Base-by-base conservation (phyloP, 2,888 invertebrate genomes). In the Tipula confusa region DNA sequence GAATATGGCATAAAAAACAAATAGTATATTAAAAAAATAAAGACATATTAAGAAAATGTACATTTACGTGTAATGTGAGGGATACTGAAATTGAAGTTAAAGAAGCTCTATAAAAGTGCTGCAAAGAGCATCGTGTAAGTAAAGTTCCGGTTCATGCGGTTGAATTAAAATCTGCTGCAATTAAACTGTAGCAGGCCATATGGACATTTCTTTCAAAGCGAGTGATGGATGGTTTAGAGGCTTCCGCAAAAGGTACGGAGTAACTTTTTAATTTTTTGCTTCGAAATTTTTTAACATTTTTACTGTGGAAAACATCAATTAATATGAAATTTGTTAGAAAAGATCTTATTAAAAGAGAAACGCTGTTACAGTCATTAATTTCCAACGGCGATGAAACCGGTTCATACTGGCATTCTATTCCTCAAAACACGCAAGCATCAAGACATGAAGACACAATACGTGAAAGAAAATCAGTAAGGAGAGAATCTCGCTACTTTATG, bases 111-210 rank as follows among this genome's bases (percentile, higher is more conserved):
- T 80, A 29, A 29, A 80, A 80, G 29, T 80, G 80, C 29, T 80
- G 29, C 29, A 80, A 29, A 29, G 29, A 80, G 15, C 80, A 80
- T 29, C 80, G 29, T 29, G 28, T 29, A 2, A 29, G 80, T n/a
- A 5, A 29, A 29, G 80, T 80, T 28, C 80, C 80, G 29, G 29
- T 80, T 29, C 28, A 13, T 13, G 29, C 5, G 29, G 80, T 80
- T 80, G 29, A 80, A 80, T 80, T 80, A 29, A 80, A 80, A 80
- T 11, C 29, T 28, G 80, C 80, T n/a, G 80, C 80, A 29, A 80
- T 80, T 29, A 80, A 80, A 80, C 29, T 80, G n/a, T n/a, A n/a
- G 80, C 80, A 80, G 13, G 15, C 13, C 28, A 79, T 13, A 28
- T 79, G 79, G n/a, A 79, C 11, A 79, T 79, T 28, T 79, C 79